Evolutionary conservation across 2,888 invertebrate genomes (phyloP).

Genomic region (Tetramorium bicarinatum): DNA sequence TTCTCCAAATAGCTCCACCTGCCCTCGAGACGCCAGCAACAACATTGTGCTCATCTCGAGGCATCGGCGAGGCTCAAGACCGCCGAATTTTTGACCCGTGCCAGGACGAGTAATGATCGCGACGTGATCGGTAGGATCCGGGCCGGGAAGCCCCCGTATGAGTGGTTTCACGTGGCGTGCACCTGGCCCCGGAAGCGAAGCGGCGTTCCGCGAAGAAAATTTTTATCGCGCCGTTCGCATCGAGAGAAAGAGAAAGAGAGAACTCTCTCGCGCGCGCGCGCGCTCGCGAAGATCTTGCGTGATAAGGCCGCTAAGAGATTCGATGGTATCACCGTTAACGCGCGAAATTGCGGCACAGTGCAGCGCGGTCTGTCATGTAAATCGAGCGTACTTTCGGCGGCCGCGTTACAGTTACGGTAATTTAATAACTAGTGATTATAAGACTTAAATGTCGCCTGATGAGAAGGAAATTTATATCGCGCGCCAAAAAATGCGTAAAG

Average conservation of each 20-base stretch:
- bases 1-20: slow-evolving; percentile 85
- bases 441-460: slow-evolving; percentile 20
- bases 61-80: slow-evolving; percentile 52
- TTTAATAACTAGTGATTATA: slow-evolving; percentile 36
- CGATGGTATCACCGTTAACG: slow-evolving; percentile 46
- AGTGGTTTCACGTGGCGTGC: slow-evolving; percentile 32
- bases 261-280: not conserved
- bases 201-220: slow-evolving; percentile 48
- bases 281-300: not conserved
- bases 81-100: slow-evolving; percentile 68
- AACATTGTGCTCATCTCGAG: slow-evolving; percentile 69
- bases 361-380: slow-evolving; percentile 15
- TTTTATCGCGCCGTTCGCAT: slow-evolving; percentile 47
- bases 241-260: slow-evolving; percentile 6
- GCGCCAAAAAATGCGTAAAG: not conserved
- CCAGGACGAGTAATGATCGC: slow-evolving; percentile 61
- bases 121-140: slow-evolving; percentile 55
- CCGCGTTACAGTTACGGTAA: slow-evolving; percentile 8
- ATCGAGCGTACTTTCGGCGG: slow-evolving; percentile 16
- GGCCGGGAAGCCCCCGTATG: slow-evolving; percentile 47
- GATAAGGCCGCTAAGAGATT: slow-evolving; percentile 43
- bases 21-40: slow-evolving; percentile 76
- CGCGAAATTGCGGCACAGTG: slow-evolving; percentile 36
- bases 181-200: slow-evolving; percentile 72
- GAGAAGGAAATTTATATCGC: not conserved